Conservation (phyloP, 2,888 invertebrate genomes). For the Resseliella maxima region DNA sequence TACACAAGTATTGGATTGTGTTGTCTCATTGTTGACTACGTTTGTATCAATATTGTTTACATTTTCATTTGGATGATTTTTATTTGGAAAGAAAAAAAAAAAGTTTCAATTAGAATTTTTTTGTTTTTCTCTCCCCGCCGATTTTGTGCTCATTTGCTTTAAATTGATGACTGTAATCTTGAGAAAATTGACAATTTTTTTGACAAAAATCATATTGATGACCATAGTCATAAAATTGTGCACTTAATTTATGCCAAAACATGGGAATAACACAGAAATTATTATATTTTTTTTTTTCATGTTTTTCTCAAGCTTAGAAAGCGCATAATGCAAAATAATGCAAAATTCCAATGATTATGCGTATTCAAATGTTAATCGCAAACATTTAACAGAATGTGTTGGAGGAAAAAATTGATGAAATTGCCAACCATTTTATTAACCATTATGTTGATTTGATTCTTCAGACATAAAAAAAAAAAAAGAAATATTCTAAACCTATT, state of each 20-base stretch:
- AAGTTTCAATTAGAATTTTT: not conserved
- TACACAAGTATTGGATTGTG: too few relatives aligned
- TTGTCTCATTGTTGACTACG: not conserved
- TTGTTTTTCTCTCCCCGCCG: too few relatives aligned
- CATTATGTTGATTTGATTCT: constrained; percentile 21
- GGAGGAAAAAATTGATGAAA: not conserved
- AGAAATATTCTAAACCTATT: constrained; percentile 25
- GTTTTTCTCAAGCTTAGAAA: not conserved
- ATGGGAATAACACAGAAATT: not conserved
- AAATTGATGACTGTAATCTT: not conserved
- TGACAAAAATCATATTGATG: not conserved
- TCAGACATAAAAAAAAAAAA: not conserved
- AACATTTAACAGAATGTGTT: too few relatives aligned
- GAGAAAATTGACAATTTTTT: constrained; percentile 34
- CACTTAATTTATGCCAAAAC: not conserved
- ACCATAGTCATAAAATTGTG: not conserved
- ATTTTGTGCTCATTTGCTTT: not conserved
- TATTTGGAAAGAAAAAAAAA: not conserved
- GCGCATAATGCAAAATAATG: not conserved
- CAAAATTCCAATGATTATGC: not conserved
- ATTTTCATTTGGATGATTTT: not conserved
- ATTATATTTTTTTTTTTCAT: not conserved
- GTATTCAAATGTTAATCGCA: not conserved
- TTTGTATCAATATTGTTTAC: not conserved
- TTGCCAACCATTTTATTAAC: not conserved